Evolutionary conservation across 1,140 invertebrate species (phyloP), one percentile per base, ranked within the genome.

Genomic region (Choristoneura fumiferana): DNA sequence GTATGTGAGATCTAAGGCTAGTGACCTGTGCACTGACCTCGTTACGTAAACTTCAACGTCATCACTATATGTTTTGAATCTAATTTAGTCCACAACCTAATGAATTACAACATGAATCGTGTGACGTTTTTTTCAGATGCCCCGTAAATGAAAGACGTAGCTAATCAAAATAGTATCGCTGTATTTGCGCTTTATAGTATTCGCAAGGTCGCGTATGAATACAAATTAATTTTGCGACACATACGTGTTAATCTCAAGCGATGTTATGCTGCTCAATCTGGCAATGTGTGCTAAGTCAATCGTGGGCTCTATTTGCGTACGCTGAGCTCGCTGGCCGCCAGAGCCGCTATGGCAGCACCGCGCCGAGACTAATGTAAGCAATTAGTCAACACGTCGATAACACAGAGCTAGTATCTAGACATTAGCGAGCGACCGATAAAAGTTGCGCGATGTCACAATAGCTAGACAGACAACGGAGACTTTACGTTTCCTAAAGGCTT

Each of bases 301-400:
- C 80, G 73, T 65, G 71, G 49, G 71, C 76, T 72, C 69, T 83
- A 84, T 87, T 84, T 87, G 73, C 78, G 83, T 80, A 76, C 72
- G 63, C 60, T 52, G 43, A 66, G 22, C 22, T 29, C 22, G 22
- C 22, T 29, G 22, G 22, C 43, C 10, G 18, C 40, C 8, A n/a
- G 43, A n/a, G 43, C 18, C 43, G 18, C 18, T 8, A 58, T 60
- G 61, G 67, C 60, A 73, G 61, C 69, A 69, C 73, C 62, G 63
- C 58, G 58, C 58, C 69, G 72, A 73, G 75, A 77, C 67, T 78
- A 80, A 84, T 81, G 76, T 76, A 75, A 80, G 76, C 79, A 84
- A 84, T 84, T 81, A 84, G 79, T 84, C 77, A 81, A 78, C 64
- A 60, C 64, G 72, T 73, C 73, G 67, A 75, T 73, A 78, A 67